Evolutionary conservation across 2,113 vertebrate genomes (phyloP).

Genomic region (Ceyx cyanopectus): DNA sequence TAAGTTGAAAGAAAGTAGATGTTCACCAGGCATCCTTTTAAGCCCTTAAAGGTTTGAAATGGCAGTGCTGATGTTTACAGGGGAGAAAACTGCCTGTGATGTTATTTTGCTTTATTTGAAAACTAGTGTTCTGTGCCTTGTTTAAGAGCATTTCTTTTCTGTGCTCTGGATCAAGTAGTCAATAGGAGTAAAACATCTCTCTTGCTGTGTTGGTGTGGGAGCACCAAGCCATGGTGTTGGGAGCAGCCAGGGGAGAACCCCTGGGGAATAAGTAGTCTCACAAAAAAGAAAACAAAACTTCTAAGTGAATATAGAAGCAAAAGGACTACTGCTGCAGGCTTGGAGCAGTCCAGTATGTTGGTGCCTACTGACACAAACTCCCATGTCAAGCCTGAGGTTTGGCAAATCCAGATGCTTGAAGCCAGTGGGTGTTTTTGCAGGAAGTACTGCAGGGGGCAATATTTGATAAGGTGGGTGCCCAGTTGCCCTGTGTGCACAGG

Average conservation of each 20-base stretch:
- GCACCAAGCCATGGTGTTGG: not conserved
- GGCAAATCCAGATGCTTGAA: not conserved
- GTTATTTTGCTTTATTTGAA: not conserved
- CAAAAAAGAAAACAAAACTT: not conserved
- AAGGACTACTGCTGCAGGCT: not conserved
- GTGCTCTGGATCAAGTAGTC: not conserved
- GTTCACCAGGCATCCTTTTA: not conserved
- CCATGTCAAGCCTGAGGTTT: not conserved
- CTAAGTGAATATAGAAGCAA: not conserved
- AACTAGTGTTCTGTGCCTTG: not conserved
- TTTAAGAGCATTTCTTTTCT: not conserved
- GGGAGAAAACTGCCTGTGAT: not conserved
- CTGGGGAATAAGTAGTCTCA: not conserved
- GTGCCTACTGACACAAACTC: not conserved
- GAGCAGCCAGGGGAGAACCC: not conserved
- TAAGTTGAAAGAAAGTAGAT: not conserved
- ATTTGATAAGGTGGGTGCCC: constrained; percentile 27
- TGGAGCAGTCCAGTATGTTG: not conserved
- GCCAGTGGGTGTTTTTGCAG: not conserved
- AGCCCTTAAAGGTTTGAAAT: not conserved
- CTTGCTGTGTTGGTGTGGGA: not conserved
- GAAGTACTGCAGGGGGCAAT: constrained; percentile 75
- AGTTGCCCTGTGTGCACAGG: not conserved
- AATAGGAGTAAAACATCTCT: not conserved
- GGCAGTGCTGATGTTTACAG: not conserved